Evolutionary conservation across 1,140 invertebrate species (phyloP).

Genomic region (Spodoptera litura): DNA sequence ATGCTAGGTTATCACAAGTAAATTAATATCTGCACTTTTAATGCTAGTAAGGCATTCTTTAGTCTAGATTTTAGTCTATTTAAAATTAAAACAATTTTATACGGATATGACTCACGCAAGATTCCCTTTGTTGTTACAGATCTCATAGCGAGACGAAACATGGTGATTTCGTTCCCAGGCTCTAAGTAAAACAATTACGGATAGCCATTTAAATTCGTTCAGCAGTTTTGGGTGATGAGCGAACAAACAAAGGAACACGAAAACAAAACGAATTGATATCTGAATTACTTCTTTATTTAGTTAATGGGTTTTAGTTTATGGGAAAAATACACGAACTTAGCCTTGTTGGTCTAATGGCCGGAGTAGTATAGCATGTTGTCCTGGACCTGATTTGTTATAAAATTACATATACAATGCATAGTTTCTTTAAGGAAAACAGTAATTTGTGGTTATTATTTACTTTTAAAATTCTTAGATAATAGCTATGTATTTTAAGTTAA

Average conservation of each 20-base stretch:
- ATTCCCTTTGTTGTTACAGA: slow-evolving; percentile 10
- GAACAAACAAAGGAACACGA: slow-evolving; percentile 44
- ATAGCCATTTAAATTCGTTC: slow-evolving; percentile 44
- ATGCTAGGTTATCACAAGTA: too few species aligned
- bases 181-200: slow-evolving; percentile 26
- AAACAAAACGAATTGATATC: slow-evolving; percentile 28
- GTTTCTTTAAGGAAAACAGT: too few species aligned
- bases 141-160: slow-evolving; percentile 37
- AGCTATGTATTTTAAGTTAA: too few species aligned
- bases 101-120: slow-evolving; percentile 16
- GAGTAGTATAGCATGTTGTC: too few species aligned
- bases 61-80: not conserved
- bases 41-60: not conserved
- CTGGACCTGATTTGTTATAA: too few species aligned
- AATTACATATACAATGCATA: too few species aligned
- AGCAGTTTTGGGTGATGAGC: slow-evolving; percentile 38
- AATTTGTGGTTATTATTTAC: too few species aligned
- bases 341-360: too few species aligned
- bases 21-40: too few species aligned
- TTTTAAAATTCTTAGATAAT: too few species aligned
- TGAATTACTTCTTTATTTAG: slow-evolving; percentile 5
- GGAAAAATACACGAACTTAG: not conserved
- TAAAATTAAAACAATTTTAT: not conserved
- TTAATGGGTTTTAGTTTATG: not conserved
- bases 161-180: slow-evolving; percentile 41